Conservation (phyloP, 2,113 vertebrate genomes). For the Benthochromis sp. region DNA sequence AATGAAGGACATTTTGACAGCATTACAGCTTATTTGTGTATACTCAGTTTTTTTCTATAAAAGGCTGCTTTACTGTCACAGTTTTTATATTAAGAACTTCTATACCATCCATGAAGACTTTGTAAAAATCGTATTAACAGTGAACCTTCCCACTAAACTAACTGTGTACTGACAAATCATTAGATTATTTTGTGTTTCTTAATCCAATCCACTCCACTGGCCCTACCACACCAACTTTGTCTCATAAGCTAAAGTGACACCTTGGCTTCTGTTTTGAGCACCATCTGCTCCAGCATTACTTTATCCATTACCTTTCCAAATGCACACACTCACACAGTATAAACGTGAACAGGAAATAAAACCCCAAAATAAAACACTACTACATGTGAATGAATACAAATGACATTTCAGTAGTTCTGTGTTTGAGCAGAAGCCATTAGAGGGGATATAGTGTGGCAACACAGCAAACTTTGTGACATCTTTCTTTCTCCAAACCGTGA, state of each 20-base stretch:
- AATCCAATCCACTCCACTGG: not conserved
- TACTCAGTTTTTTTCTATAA: not conserved
- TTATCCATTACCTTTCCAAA: not conserved
- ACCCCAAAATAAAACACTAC: accelerated
- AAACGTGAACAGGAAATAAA: not conserved
- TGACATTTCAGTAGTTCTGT: not conserved
- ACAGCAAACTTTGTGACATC: not conserved
- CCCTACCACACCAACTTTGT: not conserved
- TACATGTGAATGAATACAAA: not conserved
- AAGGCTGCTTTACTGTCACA: not conserved
- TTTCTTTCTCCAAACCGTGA: not conserved
- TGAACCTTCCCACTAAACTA: not conserved
- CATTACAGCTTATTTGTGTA: not conserved
- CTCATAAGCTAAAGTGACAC: constrained; percentile 32
- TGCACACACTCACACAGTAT: not conserved
- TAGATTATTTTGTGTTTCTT: not conserved
- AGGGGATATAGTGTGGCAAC: not conserved
- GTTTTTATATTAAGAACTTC: not conserved
- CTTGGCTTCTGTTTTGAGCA: not conserved
- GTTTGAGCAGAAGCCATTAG: not conserved
- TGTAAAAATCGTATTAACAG: not conserved
- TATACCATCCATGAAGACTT: not conserved
- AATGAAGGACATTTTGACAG: constrained; percentile 11
- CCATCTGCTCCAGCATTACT: constrained; percentile 35
- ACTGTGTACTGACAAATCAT: not conserved